Base-by-base conservation (phyloP, 1,140 invertebrate species). In the Pentalonia nigronervosa region DNA sequence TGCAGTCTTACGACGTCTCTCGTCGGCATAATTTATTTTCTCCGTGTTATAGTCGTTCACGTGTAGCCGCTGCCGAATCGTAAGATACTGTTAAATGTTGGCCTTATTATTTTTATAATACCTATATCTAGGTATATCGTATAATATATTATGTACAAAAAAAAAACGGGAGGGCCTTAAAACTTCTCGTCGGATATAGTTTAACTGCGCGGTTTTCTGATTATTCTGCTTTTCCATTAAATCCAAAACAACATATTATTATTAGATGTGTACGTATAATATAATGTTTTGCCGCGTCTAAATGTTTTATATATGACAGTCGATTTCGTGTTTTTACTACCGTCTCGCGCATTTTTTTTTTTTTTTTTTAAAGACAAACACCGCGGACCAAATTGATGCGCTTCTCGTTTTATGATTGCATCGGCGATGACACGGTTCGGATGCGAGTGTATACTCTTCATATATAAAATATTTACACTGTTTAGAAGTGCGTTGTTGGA, bases 191-290 rank as follows among this genome's bases (percentile, higher is more conserved):
- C 23, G 6, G 53, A 60, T 60, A 90, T 60, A 41, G 4, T 90
- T 45, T 60, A 60, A 90, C 34, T 56, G 48, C 34, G 41, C 4
- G 41, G 41, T 41, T 90, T 89, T 89, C 45, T 87, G 53, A 53
- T 89, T 89, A 53, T 60, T 41, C 45, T 90, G 25, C 21, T 23
- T 60, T 60, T 45, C 34, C 88, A 21, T 90, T 90, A 56, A 56
- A 89, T 53, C 53, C 53, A 89, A 89, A 89, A 90, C 50, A 41
- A 89, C 47, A 53, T 89, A 53, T 76, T 17, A 20, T 76, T 76
- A 76, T 30, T 60, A 60, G 8, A 60, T 25, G 21, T 60, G n/a
- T 3, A 53, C 41, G 14, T 34, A 89, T 53, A 90, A 25, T 20
- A 89, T 86, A 89, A 30, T 86, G n/a, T 47, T 47, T 25, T 1